Evolutionary conservation across 2,888 invertebrate species (phyloP).

Genomic region (Schizaphis graminum): DNA sequence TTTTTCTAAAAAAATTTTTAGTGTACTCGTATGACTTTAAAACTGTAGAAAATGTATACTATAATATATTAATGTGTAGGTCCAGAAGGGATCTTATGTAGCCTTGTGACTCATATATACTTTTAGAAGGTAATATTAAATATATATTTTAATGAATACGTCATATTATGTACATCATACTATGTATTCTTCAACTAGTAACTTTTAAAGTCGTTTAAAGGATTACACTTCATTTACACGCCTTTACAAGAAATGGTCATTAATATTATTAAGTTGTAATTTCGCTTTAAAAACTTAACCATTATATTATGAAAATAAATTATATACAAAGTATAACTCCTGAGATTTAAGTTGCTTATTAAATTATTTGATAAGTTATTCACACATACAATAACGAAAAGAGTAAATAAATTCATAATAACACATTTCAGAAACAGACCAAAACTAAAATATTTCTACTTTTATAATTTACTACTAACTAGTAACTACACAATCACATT

Average conservation of each 20-base stretch:
- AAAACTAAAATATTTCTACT: neutral
- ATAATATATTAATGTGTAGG: too few species aligned
- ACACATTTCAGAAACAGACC: neutral
- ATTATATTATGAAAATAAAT: neutral
- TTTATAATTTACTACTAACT: neutral
- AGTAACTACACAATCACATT: neutral
- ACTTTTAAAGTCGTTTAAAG: neutral
- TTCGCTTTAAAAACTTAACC: neutral
- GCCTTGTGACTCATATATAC: neutral
- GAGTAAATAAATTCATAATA: neutral
- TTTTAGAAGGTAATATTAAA: neutral
- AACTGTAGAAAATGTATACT: too few species aligned
- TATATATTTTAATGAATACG: neutral
- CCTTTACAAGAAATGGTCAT: neutral
- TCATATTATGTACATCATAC: neutral
- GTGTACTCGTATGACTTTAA: too few species aligned
- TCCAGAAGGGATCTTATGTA: too few species aligned
- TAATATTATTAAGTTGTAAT: neutral
- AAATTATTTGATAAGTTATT: neutral
- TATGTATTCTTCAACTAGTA: neutral
- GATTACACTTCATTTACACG: neutral
- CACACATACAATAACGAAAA: neutral
- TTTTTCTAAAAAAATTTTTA: too few species aligned
- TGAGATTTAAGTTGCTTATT: neutral
- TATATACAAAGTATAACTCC: neutral